Percentiles rank a stretch among this genome's conserved stretches.
Evolutionary conservation across 2,113 vertebrate genomes (phyloP).

Genomic region (Bubo blakistoni): DNA sequence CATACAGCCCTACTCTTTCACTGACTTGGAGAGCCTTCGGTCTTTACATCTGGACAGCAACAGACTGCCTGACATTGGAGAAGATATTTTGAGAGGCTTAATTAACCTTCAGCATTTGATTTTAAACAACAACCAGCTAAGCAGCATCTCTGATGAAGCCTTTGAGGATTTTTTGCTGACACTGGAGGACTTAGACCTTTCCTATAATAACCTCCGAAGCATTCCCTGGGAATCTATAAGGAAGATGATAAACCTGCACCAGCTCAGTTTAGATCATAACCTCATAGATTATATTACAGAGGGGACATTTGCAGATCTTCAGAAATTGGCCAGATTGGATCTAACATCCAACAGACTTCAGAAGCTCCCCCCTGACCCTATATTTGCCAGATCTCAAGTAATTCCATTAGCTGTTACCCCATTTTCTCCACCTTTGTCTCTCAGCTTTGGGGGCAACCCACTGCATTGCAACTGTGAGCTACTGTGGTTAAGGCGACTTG

Average conservation of each 20-base stretch:
- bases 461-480: constrained; percentile 97
- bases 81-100: constrained; percentile 89
- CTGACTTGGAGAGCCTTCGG: constrained; percentile 92
- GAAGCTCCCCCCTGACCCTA: constrained; percentile 93
- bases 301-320: constrained; percentile 91
- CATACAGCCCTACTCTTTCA: constrained; percentile 94
- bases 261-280: constrained; percentile 96
- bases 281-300: constrained; percentile 89
- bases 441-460: constrained; percentile 94
- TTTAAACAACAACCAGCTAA: constrained; percentile 95
- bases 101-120: constrained; percentile 96
- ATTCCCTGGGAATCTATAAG: constrained; percentile 93
- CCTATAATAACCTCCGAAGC: constrained; percentile 91
- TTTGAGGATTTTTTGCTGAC: constrained; percentile 92
- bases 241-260: constrained; percentile 95
- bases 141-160: constrained; percentile 79
- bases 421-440: constrained; percentile 82
- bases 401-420: constrained; percentile 80
- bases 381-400: constrained; percentile 90
- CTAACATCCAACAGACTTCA: constrained; percentile 95
- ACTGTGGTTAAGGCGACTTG: constrained; percentile 89
- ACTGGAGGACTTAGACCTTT: constrained; percentile 93
- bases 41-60: constrained; percentile 95
- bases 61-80: constrained; percentile 87
- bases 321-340: constrained; percentile 90